Evolutionary conservation across 2,113 vertebrate species (phyloP), one percentile per base, ranked within the genome.

Genomic region (Tringa solitaria): DNA sequence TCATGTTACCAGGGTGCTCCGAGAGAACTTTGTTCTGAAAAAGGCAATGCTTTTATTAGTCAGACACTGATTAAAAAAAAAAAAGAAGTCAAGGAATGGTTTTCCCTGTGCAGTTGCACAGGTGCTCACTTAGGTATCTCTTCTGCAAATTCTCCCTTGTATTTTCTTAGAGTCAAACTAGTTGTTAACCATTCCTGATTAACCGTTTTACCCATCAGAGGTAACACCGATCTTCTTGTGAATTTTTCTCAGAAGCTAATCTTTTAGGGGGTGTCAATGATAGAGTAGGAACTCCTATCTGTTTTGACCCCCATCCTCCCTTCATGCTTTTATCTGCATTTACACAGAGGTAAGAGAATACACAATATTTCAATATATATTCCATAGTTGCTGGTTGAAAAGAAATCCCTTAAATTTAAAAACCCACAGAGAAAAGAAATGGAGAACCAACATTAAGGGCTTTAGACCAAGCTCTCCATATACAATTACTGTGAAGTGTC

Each of bases 221-320:
- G 21, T 41, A 60, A 56, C 39, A n/a, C 5, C 12, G 16, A 8
- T 41, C 27, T 63, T 57, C 26, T n/a, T 28, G 14, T 12, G n/a
- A 27, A 8, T 39, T 9, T 64, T 82, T 72, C 39, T 23, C 60
- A 53, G 14, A 70, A 70, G 69, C 3, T 14, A 32, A 37, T 33
- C 5, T 48, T 60, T n/a, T 4, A 1, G 10, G 8, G 5, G 3
- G 9, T 18, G 19, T 56, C 6, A 35, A 6, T 32, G 14, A 32
- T 6, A 20, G 2, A 57, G 9, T 11, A 56, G 46, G 4, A 90
- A 6, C 10, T 51, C 19, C n/a, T 15, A 2, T 1, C 8, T 11
- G 0, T 39, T 72, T 78, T 45, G 7, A 2, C 4, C 12, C 9
- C 5, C 12, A 0, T 54, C 4, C 7, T 68, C 32, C 19, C 26